Base-by-base conservation (phyloP, 1,140 invertebrate genomes). In the Lordiphosa mommai region DNA sequence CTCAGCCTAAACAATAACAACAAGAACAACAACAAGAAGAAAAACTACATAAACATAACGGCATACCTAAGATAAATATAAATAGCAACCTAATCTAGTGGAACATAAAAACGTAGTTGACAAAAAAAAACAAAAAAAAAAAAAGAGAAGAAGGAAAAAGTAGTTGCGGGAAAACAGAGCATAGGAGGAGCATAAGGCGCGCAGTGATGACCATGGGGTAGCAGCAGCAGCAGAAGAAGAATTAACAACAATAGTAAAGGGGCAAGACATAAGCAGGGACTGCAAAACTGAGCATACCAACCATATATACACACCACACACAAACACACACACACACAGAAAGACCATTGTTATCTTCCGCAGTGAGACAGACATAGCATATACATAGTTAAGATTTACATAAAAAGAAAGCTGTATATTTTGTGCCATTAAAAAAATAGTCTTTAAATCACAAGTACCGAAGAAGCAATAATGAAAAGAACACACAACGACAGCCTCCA, bases 21-120 rank as follows among this genome's bases (percentile, higher is more conserved):
- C 20, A 41, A 12, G 10, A 52, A 40, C 3, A 40, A 6, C 36
- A 41, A 9, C 17, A 33, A 33, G 32, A 17, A n/a, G 60, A 32
- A 52, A 38, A 86, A 80, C 82, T 86, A 86, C 72, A 79, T 86
- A 86, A 50, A 77, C 68, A 82, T 82, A 82, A 82, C 76, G 68
- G 43, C 72, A 87, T 82, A 76, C 74, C 74, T 87, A 87, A 87
- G 73, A 86, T 77, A 87, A 82, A 82, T 64, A 87, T 71, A 85
- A 84, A 71, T 85, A 84, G 67, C 72, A 87, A 87, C 77, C 61
- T 82, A 82, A 87, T 73, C 73, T 87, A 87, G 77, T 82, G 71
- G 72, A 86, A 80, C 73, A 72, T 80, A 87, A 74, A 61, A 72
- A 86, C 80, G 82, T 70, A 86, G 74, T 73, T 60, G 73, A 85